phyloP scores from a whole-genome alignment of 1,140 invertebrate species.

The Melanaphis sacchari region DNA sequence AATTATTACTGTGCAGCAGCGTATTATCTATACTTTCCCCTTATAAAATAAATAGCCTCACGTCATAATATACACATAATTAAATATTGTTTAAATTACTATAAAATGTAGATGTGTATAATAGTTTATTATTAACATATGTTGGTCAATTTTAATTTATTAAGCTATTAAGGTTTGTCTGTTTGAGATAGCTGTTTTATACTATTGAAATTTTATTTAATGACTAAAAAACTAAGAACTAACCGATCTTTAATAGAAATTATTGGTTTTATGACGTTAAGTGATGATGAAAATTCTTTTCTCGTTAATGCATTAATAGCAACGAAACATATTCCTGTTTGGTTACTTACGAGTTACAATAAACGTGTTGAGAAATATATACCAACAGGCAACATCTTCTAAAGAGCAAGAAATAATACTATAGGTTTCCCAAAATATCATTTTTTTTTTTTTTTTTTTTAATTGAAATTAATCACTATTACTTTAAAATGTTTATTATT shows the following conservation, averaged over 20 bases:
- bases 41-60: too few species aligned
- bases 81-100: not conserved
- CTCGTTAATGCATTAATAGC: not conserved
- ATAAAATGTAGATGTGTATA: not conserved
- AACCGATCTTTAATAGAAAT: slow-evolving; percentile 8
- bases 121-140: slow-evolving; percentile 12
- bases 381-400: not conserved
- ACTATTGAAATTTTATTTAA: not conserved
- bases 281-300: slow-evolving; percentile 6
- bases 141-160: not conserved
- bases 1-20: too few species aligned
- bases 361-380: not conserved
- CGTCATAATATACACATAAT: not conserved
- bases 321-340: not conserved
- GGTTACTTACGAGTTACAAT: not conserved
- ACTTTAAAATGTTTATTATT: too few species aligned
- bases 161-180: not conserved
- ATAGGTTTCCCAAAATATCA: not conserved
- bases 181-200: not conserved
- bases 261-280: not conserved
- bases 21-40: too few species aligned
- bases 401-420: not conserved
- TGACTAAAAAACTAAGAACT: slow-evolving; percentile 7
- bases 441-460: not conserved
- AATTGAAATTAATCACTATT: not conserved